phyloP scores from a whole-genome alignment of 2,113 vertebrate species.

The Willisornis vidua region DNA sequence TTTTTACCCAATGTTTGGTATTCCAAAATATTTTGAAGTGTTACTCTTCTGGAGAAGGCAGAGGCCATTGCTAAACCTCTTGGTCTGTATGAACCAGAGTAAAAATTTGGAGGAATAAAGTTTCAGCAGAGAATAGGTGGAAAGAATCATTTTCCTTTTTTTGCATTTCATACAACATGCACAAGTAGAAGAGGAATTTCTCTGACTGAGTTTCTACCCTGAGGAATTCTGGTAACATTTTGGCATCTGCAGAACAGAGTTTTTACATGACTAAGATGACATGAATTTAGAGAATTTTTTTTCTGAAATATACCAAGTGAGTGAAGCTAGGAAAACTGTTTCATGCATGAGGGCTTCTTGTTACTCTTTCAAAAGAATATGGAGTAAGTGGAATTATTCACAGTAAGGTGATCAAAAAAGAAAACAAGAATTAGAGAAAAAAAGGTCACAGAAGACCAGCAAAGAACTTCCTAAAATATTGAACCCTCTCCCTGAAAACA shows the following conservation, averaged over 20 bases:
- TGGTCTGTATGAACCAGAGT: neutral
- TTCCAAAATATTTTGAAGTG: neutral
- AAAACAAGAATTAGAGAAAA: neutral
- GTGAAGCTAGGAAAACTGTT: neutral
- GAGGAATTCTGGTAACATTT: neutral
- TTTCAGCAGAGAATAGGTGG: neutral
- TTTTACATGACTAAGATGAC: neutral
- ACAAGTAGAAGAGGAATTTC: neutral
- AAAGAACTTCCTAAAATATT: neutral
- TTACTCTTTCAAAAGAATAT: neutral
- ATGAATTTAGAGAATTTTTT: neutral
- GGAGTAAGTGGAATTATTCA: neutral
- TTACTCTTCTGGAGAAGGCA: neutral
- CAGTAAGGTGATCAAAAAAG: neutral
- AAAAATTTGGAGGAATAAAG: neutral
- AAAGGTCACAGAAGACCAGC: neutral
- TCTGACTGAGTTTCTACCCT: neutral
- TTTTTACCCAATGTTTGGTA: neutral
- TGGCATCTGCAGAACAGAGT: neutral
- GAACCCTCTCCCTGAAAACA: neutral
- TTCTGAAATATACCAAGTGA: neutral
- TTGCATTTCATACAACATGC: fast-evolving
- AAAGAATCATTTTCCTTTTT: neutral
- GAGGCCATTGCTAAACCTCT: neutral
- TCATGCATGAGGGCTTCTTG: neutral